A percentile compares a stretch with the other conserved stretches of the same genome.
Conservation (phyloP, 1,140 invertebrate species). For the Ridgeia piscesae region DNA sequence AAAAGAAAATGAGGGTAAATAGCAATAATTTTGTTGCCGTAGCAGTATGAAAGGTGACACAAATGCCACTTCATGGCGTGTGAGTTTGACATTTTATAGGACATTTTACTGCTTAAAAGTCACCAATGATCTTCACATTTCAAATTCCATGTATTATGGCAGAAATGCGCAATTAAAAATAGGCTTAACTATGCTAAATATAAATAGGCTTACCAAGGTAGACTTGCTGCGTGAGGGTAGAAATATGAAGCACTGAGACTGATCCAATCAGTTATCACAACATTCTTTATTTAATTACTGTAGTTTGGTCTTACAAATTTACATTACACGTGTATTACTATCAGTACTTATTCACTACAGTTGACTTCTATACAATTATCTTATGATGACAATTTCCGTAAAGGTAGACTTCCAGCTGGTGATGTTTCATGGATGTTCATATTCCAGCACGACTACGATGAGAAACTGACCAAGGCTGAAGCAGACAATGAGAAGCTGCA, state of each 20-base stretch:
- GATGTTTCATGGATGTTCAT: slow-evolving; percentile 6
- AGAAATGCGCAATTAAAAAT: too few species aligned
- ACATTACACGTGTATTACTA: too few species aligned
- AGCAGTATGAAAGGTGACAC: not conserved
- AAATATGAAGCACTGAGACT: too few species aligned
- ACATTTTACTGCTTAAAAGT: not conserved
- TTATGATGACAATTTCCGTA: not conserved
- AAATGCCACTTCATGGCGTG: not conserved
- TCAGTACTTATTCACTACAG: too few species aligned
- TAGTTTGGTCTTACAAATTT: too few species aligned
- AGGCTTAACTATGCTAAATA: too few species aligned
- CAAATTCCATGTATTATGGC: not conserved
- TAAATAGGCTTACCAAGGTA: too few species aligned
- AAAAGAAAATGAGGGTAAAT: slow-evolving; percentile 67
- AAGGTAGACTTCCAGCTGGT: not conserved
- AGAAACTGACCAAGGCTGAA: slow-evolving; percentile 27
- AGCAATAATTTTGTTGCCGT: not conserved
- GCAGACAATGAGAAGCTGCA: slow-evolving; percentile 62
- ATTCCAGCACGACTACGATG: slow-evolving; percentile 35
- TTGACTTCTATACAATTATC: too few species aligned
- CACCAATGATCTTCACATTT: not conserved
- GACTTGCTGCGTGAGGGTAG: too few species aligned
- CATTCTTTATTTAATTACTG: too few species aligned
- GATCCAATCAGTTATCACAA: too few species aligned
- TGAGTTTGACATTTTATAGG: not conserved